Evolutionary conservation across 2,797 vertebrate species (phyloP).

Genomic region (Darevskia nairensis): DNA sequence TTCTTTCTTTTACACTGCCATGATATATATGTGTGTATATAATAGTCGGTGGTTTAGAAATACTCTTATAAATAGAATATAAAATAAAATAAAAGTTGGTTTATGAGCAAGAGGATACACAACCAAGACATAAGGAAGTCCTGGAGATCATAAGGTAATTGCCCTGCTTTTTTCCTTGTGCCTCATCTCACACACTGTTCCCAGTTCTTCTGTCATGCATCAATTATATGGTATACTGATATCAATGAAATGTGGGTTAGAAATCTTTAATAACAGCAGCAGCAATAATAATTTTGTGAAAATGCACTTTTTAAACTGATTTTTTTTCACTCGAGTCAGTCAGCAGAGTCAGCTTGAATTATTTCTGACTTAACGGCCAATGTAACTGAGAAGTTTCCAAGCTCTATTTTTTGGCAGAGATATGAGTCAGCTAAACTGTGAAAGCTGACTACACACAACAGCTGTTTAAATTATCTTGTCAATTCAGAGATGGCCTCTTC

Average conservation of each 20-base stretch:
- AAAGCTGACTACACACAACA: conserved; percentile 42
- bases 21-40: too few species aligned
- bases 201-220: background rate
- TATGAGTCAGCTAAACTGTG: conserved; percentile 53
- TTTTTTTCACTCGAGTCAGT: background rate
- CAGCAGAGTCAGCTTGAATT: background rate
- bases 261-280: background rate
- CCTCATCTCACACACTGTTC: background rate
- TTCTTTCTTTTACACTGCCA: too few species aligned
- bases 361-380: background rate
- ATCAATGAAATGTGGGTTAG: background rate
- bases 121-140: background rate
- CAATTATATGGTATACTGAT: background rate
- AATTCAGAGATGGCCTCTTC: conserved; percentile 48
- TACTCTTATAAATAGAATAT: too few species aligned
- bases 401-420: conserved; percentile 33
- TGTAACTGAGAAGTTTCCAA: background rate
- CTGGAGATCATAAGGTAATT: background rate
- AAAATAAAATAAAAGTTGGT: background rate
- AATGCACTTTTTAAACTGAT: background rate
- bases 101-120: background rate
- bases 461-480: conserved; percentile 60
- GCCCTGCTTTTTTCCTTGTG: background rate
- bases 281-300: background rate
- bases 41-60: too few species aligned